Evolutionary conservation across 2,888 invertebrate genomes (phyloP).

Genomic region (Galerucella pusilla): DNA sequence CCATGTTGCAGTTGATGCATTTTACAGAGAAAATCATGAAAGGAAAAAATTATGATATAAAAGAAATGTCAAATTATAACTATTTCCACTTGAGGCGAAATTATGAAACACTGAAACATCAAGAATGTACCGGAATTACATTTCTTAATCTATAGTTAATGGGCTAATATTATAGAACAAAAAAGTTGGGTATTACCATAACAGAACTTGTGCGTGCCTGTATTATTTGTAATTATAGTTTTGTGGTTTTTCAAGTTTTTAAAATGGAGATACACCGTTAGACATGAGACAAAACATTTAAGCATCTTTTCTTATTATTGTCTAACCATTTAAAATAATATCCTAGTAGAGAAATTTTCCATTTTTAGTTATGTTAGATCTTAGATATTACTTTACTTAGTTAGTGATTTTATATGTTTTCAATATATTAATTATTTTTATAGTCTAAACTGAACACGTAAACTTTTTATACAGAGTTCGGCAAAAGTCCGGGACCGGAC

Average conservation of each 20-base stretch:
- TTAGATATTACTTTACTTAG: no score
- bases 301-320: no score
- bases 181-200: conserved; percentile 10
- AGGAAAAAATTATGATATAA: no score
- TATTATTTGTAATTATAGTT: not conserved
- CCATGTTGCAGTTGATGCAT: no score
- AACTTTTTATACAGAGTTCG: no score
- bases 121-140: not conserved
- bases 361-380: no score
- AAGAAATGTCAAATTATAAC: no score
- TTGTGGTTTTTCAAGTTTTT: conserved; percentile 16
- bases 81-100: not conserved
- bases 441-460: no score
- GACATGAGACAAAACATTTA: not conserved
- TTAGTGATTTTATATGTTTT: no score
- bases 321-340: conserved; percentile 19
- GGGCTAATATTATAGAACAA: conserved; percentile 12
- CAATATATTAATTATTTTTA: no score
- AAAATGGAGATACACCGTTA: conserved; percentile 1
- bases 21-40: no score
- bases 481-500: no score
- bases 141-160: conserved; percentile 16
- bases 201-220: conserved; percentile 14
- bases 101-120: not conserved
- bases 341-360: not conserved